Evolutionary conservation across 1,140 invertebrate genomes (phyloP).

Genomic region (Pseudomyrmex sp.): DNA sequence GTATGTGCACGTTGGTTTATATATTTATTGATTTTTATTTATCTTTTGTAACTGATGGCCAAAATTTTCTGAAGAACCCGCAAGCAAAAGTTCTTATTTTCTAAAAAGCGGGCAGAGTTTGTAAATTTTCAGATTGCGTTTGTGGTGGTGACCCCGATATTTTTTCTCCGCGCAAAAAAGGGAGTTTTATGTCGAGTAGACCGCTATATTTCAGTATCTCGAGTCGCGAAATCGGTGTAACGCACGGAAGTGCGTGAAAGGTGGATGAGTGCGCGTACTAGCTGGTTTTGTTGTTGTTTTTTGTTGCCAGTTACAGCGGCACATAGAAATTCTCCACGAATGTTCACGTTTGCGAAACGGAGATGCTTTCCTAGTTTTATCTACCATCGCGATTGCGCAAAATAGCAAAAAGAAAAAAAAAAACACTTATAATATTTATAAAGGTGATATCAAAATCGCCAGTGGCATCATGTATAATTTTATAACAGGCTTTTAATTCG

Average conservation of each 20-base stretch:
- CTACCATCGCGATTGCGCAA: neutral
- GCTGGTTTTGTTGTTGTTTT: slow-evolving; percentile 24
- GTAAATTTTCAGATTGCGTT: neutral
- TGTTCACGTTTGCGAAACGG: neutral
- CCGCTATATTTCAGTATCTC: neutral
- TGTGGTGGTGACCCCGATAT: neutral
- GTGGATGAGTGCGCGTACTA: neutral
- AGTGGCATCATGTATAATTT: no score
- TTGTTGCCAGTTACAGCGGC: slow-evolving; percentile 29
- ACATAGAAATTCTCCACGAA: slow-evolving; percentile 3
- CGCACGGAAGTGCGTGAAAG: slow-evolving; percentile 22
- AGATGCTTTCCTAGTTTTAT: neutral
- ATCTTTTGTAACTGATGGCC: neutral
- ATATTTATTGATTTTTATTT: neutral
- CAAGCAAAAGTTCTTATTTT: neutral
- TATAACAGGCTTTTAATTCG: neutral
- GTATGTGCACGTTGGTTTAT: neutral
- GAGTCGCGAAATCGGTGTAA: slow-evolving; percentile 16
- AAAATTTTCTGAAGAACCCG: neutral
- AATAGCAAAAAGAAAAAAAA: neutral
- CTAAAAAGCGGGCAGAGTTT: neutral
- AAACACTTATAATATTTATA: neutral
- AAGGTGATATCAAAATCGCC: slow-evolving; percentile 12
- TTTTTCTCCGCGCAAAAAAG: neutral
- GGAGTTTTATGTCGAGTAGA: neutral